A percentile compares a stretch with the other conserved stretches of the same genome.
phyloP scores from a whole-genome alignment of 2,113 vertebrate genomes.

The Arenaria interpres region DNA sequence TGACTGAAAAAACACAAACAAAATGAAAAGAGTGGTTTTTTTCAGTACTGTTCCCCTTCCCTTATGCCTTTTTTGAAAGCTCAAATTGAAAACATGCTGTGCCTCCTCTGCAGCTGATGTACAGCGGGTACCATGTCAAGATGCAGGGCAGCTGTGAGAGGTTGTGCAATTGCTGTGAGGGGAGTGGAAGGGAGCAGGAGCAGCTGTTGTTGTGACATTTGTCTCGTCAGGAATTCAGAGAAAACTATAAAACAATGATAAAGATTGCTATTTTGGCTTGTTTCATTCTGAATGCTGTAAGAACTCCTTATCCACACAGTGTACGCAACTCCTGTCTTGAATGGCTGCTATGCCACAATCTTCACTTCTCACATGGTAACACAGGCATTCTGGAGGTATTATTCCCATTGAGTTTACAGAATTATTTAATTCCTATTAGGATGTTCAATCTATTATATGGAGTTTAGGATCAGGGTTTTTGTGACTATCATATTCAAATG shows the following conservation, averaged over 20 bases:
- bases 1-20: neutral
- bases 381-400: neutral
- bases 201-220: neutral
- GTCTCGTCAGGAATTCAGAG: neutral
- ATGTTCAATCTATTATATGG: neutral
- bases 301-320: neutral
- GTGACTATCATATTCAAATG: neutral
- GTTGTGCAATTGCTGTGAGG: neutral
- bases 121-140: neutral
- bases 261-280: neutral
- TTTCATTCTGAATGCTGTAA: neutral
- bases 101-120: neutral
- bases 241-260: neutral
- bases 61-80: slow-evolving; percentile 3
- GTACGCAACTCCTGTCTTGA: neutral
- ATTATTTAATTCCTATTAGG: neutral
- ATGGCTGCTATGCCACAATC: neutral
- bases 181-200: neutral
- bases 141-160: neutral
- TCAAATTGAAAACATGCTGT: slow-evolving; percentile 31
- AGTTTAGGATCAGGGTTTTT: neutral
- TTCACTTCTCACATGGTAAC: neutral
- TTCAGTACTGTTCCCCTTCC: neutral
- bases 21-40: neutral
- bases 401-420: neutral